Percentiles rank a stretch among this genome's conserved stretches.
Evolutionary conservation across 2,888 invertebrate genomes (phyloP).

Genomic region (Cheiracanthium punctorium): DNA sequence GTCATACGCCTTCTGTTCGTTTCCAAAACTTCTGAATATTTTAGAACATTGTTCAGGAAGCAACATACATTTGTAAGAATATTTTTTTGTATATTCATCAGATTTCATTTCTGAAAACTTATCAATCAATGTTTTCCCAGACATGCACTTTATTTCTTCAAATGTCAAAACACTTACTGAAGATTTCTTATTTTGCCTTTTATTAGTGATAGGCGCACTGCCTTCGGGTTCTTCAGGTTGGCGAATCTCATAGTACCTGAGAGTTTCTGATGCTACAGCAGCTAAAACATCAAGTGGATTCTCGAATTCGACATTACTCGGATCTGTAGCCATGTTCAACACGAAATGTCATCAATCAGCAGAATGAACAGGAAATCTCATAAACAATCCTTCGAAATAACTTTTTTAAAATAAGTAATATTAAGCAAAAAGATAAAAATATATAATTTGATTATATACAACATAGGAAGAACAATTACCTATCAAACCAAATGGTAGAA

Average conservation of each 20-base stretch:
- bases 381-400: not conserved
- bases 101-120: conserved; percentile 78
- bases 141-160: conserved; percentile 53
- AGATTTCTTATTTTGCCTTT: not conserved
- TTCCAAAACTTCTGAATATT: conserved; percentile 79
- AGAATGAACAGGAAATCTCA: not conserved
- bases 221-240: not conserved
- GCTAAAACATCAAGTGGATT: conserved; percentile 78
- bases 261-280: conserved; percentile 79
- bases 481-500: conserved; percentile 18
- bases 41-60: conserved; percentile 77
- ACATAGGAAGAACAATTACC: conserved; percentile 19
- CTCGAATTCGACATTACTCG: not conserved
- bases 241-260: conserved; percentile 71
- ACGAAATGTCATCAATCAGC: not conserved
- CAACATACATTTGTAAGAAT: conserved; percentile 78
- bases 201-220: not conserved
- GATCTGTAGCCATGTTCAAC: conserved; percentile 1
- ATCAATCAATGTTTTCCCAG: conserved; percentile 75
- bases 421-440: not conserved
- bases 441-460: conserved; percentile 13
- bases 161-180: conserved; percentile 27
- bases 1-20: conserved; percentile 78
- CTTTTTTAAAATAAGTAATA: not conserved
- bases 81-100: conserved; percentile 79